phyloP scores from a whole-genome alignment of 2,113 vertebrate species.

The Colossoma macropomum region DNA sequence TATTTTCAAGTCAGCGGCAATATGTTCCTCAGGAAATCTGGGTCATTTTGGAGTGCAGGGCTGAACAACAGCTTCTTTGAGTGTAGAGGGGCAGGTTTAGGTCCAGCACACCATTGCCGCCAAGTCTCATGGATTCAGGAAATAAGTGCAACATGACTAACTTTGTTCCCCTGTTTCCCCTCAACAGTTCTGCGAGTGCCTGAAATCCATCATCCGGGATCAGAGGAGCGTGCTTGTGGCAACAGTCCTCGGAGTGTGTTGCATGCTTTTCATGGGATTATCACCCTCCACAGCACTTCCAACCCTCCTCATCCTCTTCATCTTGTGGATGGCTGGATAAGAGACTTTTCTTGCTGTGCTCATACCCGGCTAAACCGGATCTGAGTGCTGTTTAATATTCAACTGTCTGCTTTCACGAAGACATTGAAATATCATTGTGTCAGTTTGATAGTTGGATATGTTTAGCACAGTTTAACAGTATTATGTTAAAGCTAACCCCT shows the following conservation, averaged over 20 bases:
- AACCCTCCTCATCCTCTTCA: constrained; percentile 86
- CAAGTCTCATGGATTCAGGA: background rate
- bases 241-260: constrained; percentile 80
- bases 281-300: constrained; percentile 81
- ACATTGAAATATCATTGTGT: background rate
- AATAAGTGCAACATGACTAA: background rate
- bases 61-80: constrained; percentile 67
- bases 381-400: background rate
- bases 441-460: background rate
- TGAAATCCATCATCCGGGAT: constrained; percentile 92
- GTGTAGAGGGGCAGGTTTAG: background rate
- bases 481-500: background rate
- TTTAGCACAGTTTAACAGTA: constrained; percentile 20
- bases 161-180: constrained; percentile 5
- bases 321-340: constrained; percentile 93
- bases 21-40: constrained; percentile 58
- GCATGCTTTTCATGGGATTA: constrained; percentile 81
- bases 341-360: background rate
- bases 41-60: constrained; percentile 51
- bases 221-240: constrained; percentile 83
- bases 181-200: constrained; percentile 86
- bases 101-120: constrained; percentile 7
- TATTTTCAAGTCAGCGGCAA: background rate
- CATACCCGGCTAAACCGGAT: background rate
- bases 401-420: background rate